These are phyloP conservation scores for Andricus grossulariae DNA, from an alignment of 1,140 invertebrate species.

Conservation along the genomic window DNA sequence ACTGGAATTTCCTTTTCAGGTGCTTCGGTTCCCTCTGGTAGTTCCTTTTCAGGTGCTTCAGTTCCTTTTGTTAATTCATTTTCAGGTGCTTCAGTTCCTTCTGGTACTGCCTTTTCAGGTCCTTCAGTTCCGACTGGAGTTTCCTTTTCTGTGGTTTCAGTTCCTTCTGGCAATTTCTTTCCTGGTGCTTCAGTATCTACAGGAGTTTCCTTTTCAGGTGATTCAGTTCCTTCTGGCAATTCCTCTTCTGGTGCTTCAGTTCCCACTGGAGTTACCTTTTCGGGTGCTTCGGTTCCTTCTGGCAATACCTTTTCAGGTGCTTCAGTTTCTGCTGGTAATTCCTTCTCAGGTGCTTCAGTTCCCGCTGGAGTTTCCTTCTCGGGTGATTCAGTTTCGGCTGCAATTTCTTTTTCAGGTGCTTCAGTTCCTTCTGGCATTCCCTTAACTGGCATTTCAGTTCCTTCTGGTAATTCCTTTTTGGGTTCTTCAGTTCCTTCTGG, in stretches of 20 bases:
- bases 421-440: slow-evolving; percentile 35
- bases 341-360: slow-evolving; percentile 1
- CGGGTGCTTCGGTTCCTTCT: neutral
- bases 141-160: slow-evolving; percentile 31
- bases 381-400: neutral
- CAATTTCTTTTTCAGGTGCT: neutral
- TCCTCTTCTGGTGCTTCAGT: slow-evolving; percentile 29
- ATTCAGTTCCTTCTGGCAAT: slow-evolving; percentile 30
- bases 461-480: slow-evolving; percentile 23
- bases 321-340: too few species aligned
- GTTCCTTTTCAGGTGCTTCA: neutral
- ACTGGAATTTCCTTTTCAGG: slow-evolving; percentile 28
- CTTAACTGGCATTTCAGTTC: slow-evolving; percentile 35
- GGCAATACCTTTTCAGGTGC: neutral
- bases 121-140: slow-evolving; percentile 35
- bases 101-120: slow-evolving; percentile 30
- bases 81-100: slow-evolving; percentile 29
- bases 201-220: slow-evolving; percentile 15
- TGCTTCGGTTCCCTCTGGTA: neutral
- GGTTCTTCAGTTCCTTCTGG: slow-evolving; percentile 40
- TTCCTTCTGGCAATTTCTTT: slow-evolving; percentile 40
- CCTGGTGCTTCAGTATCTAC: slow-evolving; percentile 39
- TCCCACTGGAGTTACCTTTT: neutral
- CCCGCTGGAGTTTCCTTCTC: neutral
- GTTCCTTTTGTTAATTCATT: neutral